Evolutionary conservation across 2,888 invertebrate species (phyloP).

Genomic region (Cataglyphis cursor): DNA sequence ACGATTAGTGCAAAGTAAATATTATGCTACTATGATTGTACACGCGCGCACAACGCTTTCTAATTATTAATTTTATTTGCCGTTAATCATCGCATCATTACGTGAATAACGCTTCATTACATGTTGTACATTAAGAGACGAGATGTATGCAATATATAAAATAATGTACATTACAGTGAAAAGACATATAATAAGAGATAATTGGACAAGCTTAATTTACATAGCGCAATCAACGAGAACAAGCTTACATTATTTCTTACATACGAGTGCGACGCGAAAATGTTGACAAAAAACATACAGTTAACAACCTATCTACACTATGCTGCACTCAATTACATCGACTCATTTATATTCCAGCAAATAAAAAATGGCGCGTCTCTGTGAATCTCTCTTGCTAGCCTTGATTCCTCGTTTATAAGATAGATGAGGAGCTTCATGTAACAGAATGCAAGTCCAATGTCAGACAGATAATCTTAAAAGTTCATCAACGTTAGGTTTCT

Average conservation of each 20-base stretch:
- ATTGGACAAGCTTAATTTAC: conserved; percentile 39
- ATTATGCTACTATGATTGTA: conserved; percentile 3
- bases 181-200: conserved; percentile 36
- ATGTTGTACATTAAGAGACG: background rate
- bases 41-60: background rate
- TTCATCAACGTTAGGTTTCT: conserved; percentile 16
- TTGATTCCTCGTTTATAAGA: conserved; percentile 45
- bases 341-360: conserved; percentile 20
- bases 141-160: conserved; percentile 2
- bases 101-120: conserved; percentile 29
- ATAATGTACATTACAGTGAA: conserved; percentile 30
- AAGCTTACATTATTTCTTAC: background rate
- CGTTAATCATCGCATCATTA: conserved; percentile 16
- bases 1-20: background rate
- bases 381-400: background rate
- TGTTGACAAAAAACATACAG: background rate
- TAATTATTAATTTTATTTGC: conserved; percentile 17
- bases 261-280: background rate
- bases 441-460: conserved; percentile 36
- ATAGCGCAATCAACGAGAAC: conserved; percentile 26
- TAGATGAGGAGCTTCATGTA: conserved; percentile 29
- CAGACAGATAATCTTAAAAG: background rate
- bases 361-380: conserved; percentile 33
- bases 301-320: conserved; percentile 28
- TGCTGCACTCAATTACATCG: background rate